Conservation (phyloP, 1,140 invertebrate genomes). For the Drosophila lacertosa region DNA sequence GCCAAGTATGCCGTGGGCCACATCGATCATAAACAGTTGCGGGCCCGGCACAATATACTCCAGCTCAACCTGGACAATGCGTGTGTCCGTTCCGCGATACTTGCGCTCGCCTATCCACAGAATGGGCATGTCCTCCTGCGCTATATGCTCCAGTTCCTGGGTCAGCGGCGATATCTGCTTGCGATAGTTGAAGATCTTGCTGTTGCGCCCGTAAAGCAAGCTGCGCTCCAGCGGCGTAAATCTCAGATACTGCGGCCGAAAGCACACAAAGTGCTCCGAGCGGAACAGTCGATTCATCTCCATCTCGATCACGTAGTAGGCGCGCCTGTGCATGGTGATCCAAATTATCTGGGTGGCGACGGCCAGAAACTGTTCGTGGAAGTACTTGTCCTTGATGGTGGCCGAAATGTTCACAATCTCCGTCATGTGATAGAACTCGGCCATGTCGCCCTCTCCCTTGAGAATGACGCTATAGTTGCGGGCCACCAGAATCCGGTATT, state of each 20-base stretch:
- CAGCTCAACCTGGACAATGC: constrained; percentile 67
- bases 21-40: constrained; percentile 72
- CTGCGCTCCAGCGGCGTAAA: constrained; percentile 58
- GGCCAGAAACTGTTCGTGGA: constrained; percentile 74
- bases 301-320: constrained; percentile 69
- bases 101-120: constrained; percentile 80
- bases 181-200: constrained; percentile 69
- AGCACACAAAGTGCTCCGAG: constrained; percentile 69
- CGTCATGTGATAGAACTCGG: constrained; percentile 62
- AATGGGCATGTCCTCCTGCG: constrained; percentile 64
- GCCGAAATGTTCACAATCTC: constrained; percentile 66
- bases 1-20: constrained; percentile 71
- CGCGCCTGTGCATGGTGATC: constrained; percentile 71
- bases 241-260: constrained; percentile 43
- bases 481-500: constrained; percentile 73
- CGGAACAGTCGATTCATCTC: constrained; percentile 78
- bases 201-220: constrained; percentile 66
- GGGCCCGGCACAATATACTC: constrained; percentile 74
- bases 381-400: constrained; percentile 58
- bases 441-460: constrained; percentile 66
- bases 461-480: constrained; percentile 72
- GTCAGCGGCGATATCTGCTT: constrained; percentile 70
- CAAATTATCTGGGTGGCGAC: constrained; percentile 70
- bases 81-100: constrained; percentile 69
- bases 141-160: constrained; percentile 61